A percentile compares a stretch with the other conserved stretches of the same genome.
Evolutionary conservation across 2,113 vertebrate genomes (phyloP).

Genomic region (Pterocles orientalis): DNA sequence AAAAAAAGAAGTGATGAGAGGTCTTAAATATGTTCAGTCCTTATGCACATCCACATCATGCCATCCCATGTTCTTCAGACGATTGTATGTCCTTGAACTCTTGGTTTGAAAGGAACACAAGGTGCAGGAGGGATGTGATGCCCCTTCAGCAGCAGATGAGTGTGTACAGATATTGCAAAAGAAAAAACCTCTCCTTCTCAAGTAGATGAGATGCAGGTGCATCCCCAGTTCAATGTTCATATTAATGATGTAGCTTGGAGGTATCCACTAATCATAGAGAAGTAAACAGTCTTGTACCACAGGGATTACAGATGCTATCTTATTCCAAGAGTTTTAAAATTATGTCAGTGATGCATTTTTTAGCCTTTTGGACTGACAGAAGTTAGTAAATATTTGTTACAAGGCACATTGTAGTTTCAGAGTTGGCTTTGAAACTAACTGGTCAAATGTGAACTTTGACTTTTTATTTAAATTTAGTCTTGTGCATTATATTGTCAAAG

Average conservation of each 20-base stretch:
- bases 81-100: neutral
- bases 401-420: neutral
- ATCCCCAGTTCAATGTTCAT: neutral
- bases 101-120: neutral
- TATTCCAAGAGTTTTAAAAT: neutral
- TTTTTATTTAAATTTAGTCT: neutral
- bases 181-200: neutral
- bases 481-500: neutral
- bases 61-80: neutral
- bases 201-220: constrained; percentile 1
- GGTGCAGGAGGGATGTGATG: neutral
- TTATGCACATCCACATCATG: neutral
- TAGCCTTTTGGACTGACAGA: neutral
- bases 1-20: neutral
- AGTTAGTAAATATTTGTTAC: neutral
- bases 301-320: constrained; percentile 1
- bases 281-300: neutral
- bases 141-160: neutral
- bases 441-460: neutral
- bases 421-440: neutral
- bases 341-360: neutral
- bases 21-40: neutral
- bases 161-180: neutral
- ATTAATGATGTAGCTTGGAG: neutral
- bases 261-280: neutral